These are phyloP conservation scores for Buceros bicornis DNA, from an alignment of 2,797 vertebrate genomes.

Conservation along the genomic window DNA sequence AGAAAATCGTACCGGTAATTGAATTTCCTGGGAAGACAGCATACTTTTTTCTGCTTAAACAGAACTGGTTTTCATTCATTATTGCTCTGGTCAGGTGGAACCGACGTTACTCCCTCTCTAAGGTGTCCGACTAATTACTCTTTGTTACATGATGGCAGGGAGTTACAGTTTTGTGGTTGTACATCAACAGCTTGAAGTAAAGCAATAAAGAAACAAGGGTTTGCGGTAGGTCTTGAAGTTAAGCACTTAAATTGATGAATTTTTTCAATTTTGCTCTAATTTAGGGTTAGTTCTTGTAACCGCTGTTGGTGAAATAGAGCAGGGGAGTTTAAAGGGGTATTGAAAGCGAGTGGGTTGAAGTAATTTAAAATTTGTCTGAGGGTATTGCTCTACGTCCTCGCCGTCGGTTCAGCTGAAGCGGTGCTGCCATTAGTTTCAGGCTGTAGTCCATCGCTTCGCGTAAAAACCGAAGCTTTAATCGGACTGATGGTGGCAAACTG, in stretches of 20 bases:
- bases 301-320: not conserved
- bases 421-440: not conserved
- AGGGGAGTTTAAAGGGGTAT: not conserved
- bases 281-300: constrained; percentile 18
- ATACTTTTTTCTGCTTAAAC: not conserved
- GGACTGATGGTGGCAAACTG: constrained; percentile 44
- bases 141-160: not conserved
- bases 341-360: not conserved
- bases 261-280: not conserved
- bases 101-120: not conserved
- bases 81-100: constrained; percentile 14
- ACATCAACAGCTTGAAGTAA: not conserved
- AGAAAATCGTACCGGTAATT: not conserved
- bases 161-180: constrained; percentile 34
- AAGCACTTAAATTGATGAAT: not conserved
- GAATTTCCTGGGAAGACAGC: constrained; percentile 40
- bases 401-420: not conserved
- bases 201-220: not conserved
- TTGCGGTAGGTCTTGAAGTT: constrained; percentile 12
- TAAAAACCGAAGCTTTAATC: not conserved
- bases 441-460: not conserved
- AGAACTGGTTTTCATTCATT: not conserved
- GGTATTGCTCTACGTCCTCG: not conserved
- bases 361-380: not conserved
- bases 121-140: not conserved